These are phyloP conservation scores for Boloria selene DNA, from an alignment of 2,888 invertebrate species.

Conservation along the genomic window DNA sequence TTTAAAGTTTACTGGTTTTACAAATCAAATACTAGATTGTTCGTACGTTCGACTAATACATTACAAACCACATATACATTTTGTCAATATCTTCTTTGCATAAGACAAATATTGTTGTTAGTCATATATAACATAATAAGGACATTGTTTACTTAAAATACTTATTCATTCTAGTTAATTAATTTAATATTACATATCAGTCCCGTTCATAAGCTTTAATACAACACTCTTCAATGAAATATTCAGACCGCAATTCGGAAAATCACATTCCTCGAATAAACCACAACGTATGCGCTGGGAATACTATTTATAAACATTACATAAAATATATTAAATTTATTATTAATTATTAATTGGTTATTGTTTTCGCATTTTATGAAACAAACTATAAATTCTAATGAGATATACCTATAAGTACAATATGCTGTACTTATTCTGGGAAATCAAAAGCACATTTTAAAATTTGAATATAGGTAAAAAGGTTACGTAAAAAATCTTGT, in stretches of 20 bases:
- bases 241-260: constrained; percentile 39
- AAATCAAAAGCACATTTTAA: no score
- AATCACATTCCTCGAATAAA: constrained; percentile 36
- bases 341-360: constrained; percentile 18
- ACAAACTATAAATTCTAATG: no score
- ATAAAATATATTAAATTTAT: constrained; percentile 25
- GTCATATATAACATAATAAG: neutral
- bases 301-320: constrained; percentile 27
- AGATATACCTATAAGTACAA: no score
- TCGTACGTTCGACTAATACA: no score
- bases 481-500: no score
- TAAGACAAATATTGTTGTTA: no score
- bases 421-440: no score
- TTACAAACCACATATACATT: no score
- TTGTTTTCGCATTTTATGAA: neutral
- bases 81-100: no score
- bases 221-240: constrained; percentile 32
- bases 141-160: neutral
- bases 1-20: neutral
- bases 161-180: constrained; percentile 24
- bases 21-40: no score
- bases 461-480: no score
- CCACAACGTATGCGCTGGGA: constrained; percentile 34
- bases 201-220: constrained; percentile 20
- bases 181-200: constrained; percentile 26